Conservation (phyloP, 1,140 invertebrate species). For the Cataglyphis hispanica region DNA sequence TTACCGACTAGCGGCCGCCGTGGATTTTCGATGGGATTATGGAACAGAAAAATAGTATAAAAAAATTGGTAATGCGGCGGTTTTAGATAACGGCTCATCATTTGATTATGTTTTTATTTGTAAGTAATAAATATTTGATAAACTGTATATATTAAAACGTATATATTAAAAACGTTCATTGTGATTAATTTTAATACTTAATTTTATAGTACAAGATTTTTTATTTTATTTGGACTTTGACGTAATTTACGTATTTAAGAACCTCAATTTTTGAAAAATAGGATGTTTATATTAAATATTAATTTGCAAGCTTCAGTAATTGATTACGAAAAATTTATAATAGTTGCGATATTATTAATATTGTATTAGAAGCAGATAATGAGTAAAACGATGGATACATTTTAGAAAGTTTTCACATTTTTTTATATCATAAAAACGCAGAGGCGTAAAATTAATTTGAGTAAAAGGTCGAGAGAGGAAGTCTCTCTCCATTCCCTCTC, state of each 20-base stretch:
- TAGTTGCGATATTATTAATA: not conserved
- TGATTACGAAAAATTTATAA: conserved; percentile 9
- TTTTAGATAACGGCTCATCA: conserved; percentile 20
- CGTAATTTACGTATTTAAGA: not conserved
- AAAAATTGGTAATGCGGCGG: conserved; percentile 46
- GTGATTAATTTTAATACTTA: conserved; percentile 10
- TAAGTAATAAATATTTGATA: conserved; percentile 21
- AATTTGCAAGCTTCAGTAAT: not conserved
- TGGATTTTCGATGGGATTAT: conserved; percentile 29
- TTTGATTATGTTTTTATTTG: conserved; percentile 34
- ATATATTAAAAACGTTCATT: conserved; percentile 1
- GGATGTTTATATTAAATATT: not conserved
- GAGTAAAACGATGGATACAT: not conserved
- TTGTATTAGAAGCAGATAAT: not conserved
- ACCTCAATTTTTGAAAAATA: not conserved
- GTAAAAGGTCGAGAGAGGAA: not conserved
- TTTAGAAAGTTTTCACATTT: conserved; percentile 2
- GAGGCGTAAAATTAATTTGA: conserved; percentile 28
- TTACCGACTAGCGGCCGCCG: conserved; percentile 39
- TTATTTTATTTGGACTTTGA: conserved; percentile 7
- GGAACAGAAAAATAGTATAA: conserved; percentile 48
- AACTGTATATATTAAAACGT: conserved; percentile 21
- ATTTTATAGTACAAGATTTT: conserved; percentile 19
- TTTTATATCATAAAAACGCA: not conserved
- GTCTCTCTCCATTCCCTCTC: not conserved